Conservation (phyloP, 2,888 invertebrate genomes). For the Clunio marinus region DNA sequence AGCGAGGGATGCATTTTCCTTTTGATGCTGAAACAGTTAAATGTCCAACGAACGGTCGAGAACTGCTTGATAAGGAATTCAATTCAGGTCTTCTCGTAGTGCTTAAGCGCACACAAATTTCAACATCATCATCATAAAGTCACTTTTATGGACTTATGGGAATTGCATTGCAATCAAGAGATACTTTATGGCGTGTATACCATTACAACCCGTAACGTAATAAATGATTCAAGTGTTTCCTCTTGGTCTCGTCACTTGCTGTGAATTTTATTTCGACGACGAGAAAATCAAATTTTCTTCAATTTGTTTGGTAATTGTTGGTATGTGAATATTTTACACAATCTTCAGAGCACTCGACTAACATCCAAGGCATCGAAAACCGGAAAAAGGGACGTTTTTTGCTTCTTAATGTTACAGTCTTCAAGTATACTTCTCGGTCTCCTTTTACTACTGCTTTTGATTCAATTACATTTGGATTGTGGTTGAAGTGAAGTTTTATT, state of each 20-base stretch:
- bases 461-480: slow-evolving; percentile 35
- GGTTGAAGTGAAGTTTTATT: slow-evolving; percentile 37
- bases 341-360: background rate
- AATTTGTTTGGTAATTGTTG: slow-evolving; percentile 37
- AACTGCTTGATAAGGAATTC: slow-evolving; percentile 37
- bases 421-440: slow-evolving; percentile 27
- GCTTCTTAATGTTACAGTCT: slow-evolving; percentile 15
- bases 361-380: too few species aligned
- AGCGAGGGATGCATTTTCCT: background rate
- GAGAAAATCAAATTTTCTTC: slow-evolving; percentile 35
- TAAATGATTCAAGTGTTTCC: slow-evolving; percentile 36
- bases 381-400: slow-evolving; percentile 11
- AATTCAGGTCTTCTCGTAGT: slow-evolving; percentile 9
- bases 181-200: slow-evolving; percentile 38
- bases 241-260: slow-evolving; percentile 14
- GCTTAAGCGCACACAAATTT: background rate
- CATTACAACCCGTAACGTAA: slow-evolving; percentile 30
- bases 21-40: background rate
- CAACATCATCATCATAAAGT: slow-evolving; percentile 38
- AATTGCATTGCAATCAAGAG: slow-evolving; percentile 37
- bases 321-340: slow-evolving; percentile 38
- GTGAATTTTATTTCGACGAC: slow-evolving; percentile 27
- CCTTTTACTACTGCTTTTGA: slow-evolving; percentile 8
- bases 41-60: background rate
- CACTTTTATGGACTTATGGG: slow-evolving; percentile 36